Evolutionary conservation across 1,140 invertebrate species (phyloP).

Genomic region (Dryas iulia): DNA sequence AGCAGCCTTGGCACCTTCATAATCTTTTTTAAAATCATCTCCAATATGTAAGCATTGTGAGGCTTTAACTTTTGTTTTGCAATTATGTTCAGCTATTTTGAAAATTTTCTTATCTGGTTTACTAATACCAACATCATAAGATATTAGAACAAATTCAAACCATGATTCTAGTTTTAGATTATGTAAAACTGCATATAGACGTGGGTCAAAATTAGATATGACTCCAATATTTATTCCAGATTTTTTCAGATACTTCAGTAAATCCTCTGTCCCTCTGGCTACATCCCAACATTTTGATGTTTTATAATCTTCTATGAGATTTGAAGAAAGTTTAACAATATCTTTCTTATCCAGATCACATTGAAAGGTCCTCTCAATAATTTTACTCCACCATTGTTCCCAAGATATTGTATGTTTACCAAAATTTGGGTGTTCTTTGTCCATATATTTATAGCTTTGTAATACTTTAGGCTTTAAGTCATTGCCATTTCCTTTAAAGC

Average conservation of each 20-base stretch:
- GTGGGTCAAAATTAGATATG: constrained; percentile 94
- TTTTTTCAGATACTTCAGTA: constrained; percentile 82
- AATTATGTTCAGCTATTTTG: constrained; percentile 82
- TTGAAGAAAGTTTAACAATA: constrained; percentile 76
- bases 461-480: constrained; percentile 84
- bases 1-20: constrained; percentile 85
- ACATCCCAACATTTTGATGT: constrained; percentile 87
- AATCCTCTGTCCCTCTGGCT: constrained; percentile 82
- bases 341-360: constrained; percentile 54
- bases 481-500: constrained; percentile 82
- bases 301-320: constrained; percentile 85
- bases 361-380: constrained; percentile 85
- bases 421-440: constrained; percentile 88
- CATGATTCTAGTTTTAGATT: constrained; percentile 83
- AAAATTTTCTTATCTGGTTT: constrained; percentile 91
- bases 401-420: constrained; percentile 86
- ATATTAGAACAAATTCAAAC: constrained; percentile 91
- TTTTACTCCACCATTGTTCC: constrained; percentile 89
- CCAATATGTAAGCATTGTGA: constrained; percentile 90
- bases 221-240: constrained; percentile 84
- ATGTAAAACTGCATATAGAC: constrained; percentile 85
- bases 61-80: constrained; percentile 70
- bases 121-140: constrained; percentile 85
- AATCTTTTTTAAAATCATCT: constrained; percentile 88
- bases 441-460: constrained; percentile 82